Evolutionary conservation across 2,113 vertebrate species (phyloP).

Genomic region (Xiphias gladius): DNA sequence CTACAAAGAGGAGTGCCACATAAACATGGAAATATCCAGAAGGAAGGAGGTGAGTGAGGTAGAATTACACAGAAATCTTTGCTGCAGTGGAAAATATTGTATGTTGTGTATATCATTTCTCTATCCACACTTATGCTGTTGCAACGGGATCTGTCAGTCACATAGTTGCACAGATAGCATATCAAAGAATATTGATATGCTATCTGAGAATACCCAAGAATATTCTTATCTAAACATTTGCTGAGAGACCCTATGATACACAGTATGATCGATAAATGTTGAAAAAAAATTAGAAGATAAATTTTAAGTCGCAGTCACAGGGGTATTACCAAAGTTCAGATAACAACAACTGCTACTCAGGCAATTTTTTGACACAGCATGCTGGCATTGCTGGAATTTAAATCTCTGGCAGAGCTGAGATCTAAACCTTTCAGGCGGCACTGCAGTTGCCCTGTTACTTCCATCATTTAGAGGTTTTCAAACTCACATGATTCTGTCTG

Average conservation of each 20-base stretch:
- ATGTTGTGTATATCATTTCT: slow-evolving; percentile 46
- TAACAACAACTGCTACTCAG: slow-evolving; percentile 62
- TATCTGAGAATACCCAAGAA: slow-evolving; percentile 14
- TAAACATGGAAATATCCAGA: not conserved
- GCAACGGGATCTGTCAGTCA: slow-evolving; percentile 53
- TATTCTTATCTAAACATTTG: slow-evolving; percentile 50
- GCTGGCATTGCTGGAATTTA: slow-evolving; percentile 61
- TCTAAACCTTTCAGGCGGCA: slow-evolving; percentile 58
- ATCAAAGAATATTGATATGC: slow-evolving; percentile 35
- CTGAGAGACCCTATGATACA: slow-evolving; percentile 44
- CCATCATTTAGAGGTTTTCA: slow-evolving; percentile 62
- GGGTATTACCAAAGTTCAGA: slow-evolving; percentile 69
- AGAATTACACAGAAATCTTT: not conserved
- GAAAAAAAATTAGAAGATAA: slow-evolving; percentile 27
- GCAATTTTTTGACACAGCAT: slow-evolving; percentile 65
- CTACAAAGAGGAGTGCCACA: not conserved
- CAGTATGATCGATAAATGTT: slow-evolving; percentile 43
- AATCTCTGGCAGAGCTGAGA: slow-evolving; percentile 57
- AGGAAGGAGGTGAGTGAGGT: not conserved
- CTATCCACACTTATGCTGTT: slow-evolving; percentile 37
- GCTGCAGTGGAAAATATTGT: slow-evolving; percentile 22
- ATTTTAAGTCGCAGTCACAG: slow-evolving; percentile 56
- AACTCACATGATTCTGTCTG: slow-evolving; percentile 57
- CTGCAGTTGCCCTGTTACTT: slow-evolving; percentile 44
- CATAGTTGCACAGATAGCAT: slow-evolving; percentile 49